These are phyloP conservation scores for Caenorhabditis virilis DNA, from an alignment of 2,888 invertebrate genomes.

Conservation along the genomic window DNA sequence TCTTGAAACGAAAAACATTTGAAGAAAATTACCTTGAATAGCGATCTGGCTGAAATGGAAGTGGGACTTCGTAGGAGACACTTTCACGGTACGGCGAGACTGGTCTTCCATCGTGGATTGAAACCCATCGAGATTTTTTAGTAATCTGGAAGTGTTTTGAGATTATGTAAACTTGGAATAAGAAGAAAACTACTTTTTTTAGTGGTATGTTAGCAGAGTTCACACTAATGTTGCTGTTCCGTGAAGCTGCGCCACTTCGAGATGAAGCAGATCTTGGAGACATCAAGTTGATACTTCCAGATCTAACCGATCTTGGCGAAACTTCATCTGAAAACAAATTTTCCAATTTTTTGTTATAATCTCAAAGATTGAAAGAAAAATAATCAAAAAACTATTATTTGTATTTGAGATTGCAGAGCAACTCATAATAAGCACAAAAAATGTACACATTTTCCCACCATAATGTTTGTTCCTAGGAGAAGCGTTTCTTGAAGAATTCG, in stretches of 20 bases:
- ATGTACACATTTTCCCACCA: conserved; percentile 16
- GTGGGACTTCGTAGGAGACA: conserved; percentile 58
- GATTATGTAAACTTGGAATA: conserved; percentile 3
- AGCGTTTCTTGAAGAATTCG: conserved; percentile 32
- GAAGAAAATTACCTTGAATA: conserved; percentile 28
- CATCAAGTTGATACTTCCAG: conserved; percentile 29
- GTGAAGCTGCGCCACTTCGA: conserved; percentile 33
- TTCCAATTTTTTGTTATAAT: background rate
- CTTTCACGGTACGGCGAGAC: conserved; percentile 63
- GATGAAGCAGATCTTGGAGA: conserved; percentile 48
- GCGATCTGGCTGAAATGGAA: conserved; percentile 45
- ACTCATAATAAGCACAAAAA: background rate
- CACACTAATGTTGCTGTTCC: conserved; percentile 32
- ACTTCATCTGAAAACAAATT: conserved; percentile 36
- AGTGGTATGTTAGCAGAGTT: conserved; percentile 46
- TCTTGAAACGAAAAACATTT: background rate
- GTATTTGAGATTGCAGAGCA: background rate
- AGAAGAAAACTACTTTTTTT: conserved; percentile 46
- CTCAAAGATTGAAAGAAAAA: background rate
- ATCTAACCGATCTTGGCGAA: conserved; percentile 56
- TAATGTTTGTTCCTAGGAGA: conserved; percentile 34
- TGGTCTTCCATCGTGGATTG: conserved; percentile 65
- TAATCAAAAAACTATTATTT: background rate
- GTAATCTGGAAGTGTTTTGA: conserved; percentile 40
- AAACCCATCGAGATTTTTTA: conserved; percentile 62